Percentiles rank a stretch among this genome's conserved stretches.
Conservation (phyloP, 2,113 vertebrate species). For the Strix aluco region DNA sequence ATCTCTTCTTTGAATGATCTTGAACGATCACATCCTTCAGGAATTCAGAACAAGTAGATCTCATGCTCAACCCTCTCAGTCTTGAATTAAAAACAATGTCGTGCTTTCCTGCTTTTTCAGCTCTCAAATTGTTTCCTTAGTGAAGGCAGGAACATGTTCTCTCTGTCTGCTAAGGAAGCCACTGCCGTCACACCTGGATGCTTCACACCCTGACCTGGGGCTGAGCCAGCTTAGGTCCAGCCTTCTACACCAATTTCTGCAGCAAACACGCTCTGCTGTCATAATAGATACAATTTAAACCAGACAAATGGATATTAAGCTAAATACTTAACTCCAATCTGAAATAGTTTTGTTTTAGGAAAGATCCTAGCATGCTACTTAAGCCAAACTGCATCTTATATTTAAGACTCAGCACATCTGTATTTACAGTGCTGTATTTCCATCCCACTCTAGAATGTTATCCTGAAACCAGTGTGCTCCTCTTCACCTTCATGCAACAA, state of each 20-base stretch:
- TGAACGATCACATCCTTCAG: not conserved
- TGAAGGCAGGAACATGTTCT: not conserved
- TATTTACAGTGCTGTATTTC: not conserved
- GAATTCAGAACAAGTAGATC: not conserved
- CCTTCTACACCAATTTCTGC: not conserved
- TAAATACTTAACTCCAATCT: not conserved
- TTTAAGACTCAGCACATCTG: not conserved
- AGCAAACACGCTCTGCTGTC: not conserved
- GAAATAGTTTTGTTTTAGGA: not conserved
- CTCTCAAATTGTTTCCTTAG: not conserved
- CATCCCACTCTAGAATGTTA: not conserved
- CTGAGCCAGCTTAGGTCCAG: not conserved
- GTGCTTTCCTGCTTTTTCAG: not conserved
- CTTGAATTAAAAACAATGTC: not conserved
- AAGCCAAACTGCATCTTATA: too few species aligned
- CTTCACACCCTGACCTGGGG: not conserved
- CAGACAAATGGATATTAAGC: not conserved
- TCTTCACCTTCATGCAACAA: too few species aligned
- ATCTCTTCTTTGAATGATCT: not conserved
- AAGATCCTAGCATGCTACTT: not conserved
- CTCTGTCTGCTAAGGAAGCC: not conserved
- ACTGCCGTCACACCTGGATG: fast-evolving
- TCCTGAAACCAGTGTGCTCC: not conserved
- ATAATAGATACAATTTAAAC: not conserved
- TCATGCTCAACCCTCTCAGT: not conserved